Conservation (phyloP, 2,888 invertebrate species). For the Heterodera filipjevi region DNA sequence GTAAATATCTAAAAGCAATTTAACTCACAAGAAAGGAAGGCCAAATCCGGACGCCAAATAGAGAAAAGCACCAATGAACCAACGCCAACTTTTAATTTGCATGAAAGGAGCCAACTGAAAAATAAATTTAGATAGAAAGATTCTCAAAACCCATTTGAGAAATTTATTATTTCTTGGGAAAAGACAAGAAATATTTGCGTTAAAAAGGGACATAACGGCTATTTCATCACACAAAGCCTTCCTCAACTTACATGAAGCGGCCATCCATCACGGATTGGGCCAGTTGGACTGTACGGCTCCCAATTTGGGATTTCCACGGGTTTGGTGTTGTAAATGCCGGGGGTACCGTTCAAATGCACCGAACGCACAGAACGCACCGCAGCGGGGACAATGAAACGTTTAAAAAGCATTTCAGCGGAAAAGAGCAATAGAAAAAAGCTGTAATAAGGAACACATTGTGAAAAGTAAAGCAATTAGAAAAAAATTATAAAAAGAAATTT, state of each 20-base stretch:
- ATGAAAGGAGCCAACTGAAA: not conserved
- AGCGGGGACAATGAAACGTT: conserved; percentile 1
- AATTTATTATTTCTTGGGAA: not conserved
- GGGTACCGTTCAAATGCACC: conserved; percentile 21
- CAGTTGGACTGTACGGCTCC: conserved; percentile 10
- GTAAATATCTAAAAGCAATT: no score
- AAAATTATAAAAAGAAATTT: no score
- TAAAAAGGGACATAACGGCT: not conserved
- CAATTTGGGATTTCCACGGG: conserved; percentile 16
- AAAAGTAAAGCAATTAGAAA: no score
- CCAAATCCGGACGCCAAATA: conserved; percentile 7
- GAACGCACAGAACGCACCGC: conserved; percentile 8
- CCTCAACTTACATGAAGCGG: conserved; percentile 4
- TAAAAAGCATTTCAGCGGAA: not conserved
- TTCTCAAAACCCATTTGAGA: no score
- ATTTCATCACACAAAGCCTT: not conserved
- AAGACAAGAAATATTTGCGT: not conserved
- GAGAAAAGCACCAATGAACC: not conserved
- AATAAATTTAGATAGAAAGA: not conserved
- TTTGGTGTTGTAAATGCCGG: conserved; percentile 26
- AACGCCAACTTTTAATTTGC: conserved; percentile 6
- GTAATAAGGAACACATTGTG: no score
- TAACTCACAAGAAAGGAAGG: conserved; percentile 24
- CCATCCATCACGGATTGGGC: conserved; percentile 15
- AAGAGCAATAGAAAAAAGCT: no score